phyloP scores from a whole-genome alignment of 1,140 invertebrate species.

The Cydia splendana region DNA sequence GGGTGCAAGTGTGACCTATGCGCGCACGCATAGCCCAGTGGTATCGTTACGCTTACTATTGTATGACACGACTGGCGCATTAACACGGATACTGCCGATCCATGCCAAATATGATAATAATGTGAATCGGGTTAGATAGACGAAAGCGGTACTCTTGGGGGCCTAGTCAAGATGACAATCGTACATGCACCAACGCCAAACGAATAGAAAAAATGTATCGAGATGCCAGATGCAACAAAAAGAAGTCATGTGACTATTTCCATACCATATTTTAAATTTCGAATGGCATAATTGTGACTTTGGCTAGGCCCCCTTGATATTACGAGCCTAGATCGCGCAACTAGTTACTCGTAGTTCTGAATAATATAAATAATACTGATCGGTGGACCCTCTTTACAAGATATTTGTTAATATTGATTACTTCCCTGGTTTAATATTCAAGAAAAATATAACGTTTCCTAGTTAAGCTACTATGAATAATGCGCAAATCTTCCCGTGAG shows the following conservation, averaged over 20 bases:
- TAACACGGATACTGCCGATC: neutral
- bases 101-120: neutral
- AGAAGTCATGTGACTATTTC: too few species aligned
- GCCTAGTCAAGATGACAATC: neutral
- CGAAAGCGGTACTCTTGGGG: neutral
- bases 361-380: too few species aligned
- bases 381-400: too few species aligned
- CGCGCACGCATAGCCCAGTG: constrained; percentile 7
- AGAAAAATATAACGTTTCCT: neutral
- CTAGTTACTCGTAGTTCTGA: too few species aligned
- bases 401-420: too few species aligned
- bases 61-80: neutral
- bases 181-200: neutral
- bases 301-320: too few species aligned
- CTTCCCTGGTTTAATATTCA: too few species aligned
- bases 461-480: neutral
- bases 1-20: neutral
- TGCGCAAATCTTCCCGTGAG: neutral
- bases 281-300: too few species aligned
- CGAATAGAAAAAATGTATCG: too few species aligned
- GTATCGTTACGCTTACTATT: neutral
- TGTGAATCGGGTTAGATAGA: neutral
- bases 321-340: too few species aligned
- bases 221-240: too few species aligned
- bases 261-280: too few species aligned